Base-by-base conservation (phyloP, 2,113 vertebrate species). In the Regulus satrapa region DNA sequence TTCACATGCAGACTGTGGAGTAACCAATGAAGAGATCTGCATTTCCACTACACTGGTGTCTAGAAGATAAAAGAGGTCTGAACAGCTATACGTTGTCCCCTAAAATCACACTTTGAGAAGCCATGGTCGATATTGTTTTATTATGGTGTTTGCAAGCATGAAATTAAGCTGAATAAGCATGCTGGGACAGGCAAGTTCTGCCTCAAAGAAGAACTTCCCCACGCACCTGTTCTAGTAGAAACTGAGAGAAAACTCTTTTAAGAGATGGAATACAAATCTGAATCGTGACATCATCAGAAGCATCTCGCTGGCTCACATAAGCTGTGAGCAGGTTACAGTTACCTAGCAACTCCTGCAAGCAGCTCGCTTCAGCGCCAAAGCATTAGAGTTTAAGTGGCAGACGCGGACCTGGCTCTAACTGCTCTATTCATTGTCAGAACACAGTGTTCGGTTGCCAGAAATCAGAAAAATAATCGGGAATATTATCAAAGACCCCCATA, bases 281-380 rank as follows among this genome's bases (percentile, higher is more conserved):
- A 91, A 68, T 52, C 86, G 45, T 89, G 88, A 82, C 90, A 93
- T 94, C 95, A 94, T 38, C 85, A 75, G 25, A 74, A 88, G 61
- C 32, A 36, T 79, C 81, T 93, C 0, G 0, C 66, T 56, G 1
- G 18, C 75, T 94, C 17, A 2, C 46, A 41, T 40, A 61, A 73
- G 31, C 88, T 46, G 28, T 5, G 75, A 86, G 91, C 92, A 93
- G 85, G 82, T 88, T 88, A n/a, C 3, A 8, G 96, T 97, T 93
- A 90, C 96, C 91, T 96, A 97, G 96, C 96, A 97, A 97, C 96
- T 77, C 85, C 68, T 2, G 17, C 82, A 66, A 90, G 82, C 63
- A 88, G 75, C 88, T 93, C 7, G 1, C 45, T 85, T 82, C 88
- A 79, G 78, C 0, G 1, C 84, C 85, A 45, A 64, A 73, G 62